Conservation (phyloP, 2,113 vertebrate species). For the Tragelaphus scriptus region DNA sequence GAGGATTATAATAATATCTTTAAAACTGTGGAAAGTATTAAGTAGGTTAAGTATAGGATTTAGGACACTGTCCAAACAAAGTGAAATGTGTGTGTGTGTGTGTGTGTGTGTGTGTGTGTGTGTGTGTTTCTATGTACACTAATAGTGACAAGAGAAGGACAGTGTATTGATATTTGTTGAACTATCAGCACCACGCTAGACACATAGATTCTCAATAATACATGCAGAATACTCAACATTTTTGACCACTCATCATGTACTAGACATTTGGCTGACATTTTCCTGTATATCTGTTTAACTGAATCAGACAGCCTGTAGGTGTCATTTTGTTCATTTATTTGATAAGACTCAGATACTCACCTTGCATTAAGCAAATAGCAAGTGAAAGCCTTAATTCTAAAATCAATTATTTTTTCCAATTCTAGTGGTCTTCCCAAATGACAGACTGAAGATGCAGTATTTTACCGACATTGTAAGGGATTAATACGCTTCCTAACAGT, state of each 20-base stretch:
- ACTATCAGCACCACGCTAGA: background rate
- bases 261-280: background rate
- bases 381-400: background rate
- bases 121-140: background rate
- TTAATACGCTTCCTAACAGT: background rate
- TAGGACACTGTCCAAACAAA: background rate
- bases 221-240: background rate
- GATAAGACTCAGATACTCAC: background rate
- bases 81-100: background rate
- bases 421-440: background rate
- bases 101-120: too few relatives aligned
- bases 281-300: background rate
- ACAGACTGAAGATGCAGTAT: fast-evolving
- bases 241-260: background rate
- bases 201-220: background rate
- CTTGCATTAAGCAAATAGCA: background rate
- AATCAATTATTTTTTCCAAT: background rate
- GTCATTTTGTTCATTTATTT: background rate
- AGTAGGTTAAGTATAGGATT: background rate
- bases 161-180: background rate
- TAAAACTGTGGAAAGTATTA: background rate
- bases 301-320: background rate
- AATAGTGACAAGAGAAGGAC: background rate
- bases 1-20: background rate
- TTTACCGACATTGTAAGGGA: background rate